Conservation (phyloP, 2,888 invertebrate species). For the Girardia tigrina region DNA sequence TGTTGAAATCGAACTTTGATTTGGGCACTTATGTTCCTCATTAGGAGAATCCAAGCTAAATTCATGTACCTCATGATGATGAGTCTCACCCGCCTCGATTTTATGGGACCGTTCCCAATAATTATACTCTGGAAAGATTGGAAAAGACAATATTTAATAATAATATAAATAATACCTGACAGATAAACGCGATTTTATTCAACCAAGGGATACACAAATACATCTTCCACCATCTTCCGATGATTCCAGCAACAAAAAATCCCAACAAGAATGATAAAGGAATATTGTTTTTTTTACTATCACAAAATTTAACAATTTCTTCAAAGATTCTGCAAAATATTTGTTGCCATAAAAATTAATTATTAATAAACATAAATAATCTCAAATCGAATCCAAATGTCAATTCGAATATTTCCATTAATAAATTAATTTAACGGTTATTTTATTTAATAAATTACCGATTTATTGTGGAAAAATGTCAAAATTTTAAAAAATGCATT, state of each 20-base stretch:
- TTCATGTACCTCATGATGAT: constrained; percentile 50
- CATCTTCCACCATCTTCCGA: constrained; percentile 37
- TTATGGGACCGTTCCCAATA: constrained; percentile 34
- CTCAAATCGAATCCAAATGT: neutral
- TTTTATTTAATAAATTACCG: too few relatives aligned
- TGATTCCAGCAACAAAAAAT: constrained; percentile 37
- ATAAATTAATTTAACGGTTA: neutral
- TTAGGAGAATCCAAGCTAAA: constrained; percentile 53
- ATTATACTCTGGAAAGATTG: constrained; percentile 30
- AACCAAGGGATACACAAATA: constrained; percentile 37
- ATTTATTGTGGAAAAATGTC: neutral
- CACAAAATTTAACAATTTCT: constrained; percentile 36
- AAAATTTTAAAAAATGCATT: neutral
- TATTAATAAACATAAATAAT: neutral
- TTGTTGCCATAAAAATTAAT: neutral
- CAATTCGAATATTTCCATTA: neutral
- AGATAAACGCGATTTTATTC: constrained; percentile 34
- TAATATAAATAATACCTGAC: constrained; percentile 30
- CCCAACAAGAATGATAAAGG: constrained; percentile 36
- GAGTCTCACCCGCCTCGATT: constrained; percentile 31
- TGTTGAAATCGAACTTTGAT: constrained; percentile 36
- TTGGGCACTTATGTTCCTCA: constrained; percentile 53
- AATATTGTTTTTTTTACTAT: constrained; percentile 37
- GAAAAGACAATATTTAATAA: neutral
- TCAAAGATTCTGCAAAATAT: constrained; percentile 33